A percentile compares a stretch with the other conserved stretches of the same genome.
These are phyloP conservation scores for Salminus brasiliensis DNA, from an alignment of 2,113 vertebrate species.

Conservation along the genomic window DNA sequence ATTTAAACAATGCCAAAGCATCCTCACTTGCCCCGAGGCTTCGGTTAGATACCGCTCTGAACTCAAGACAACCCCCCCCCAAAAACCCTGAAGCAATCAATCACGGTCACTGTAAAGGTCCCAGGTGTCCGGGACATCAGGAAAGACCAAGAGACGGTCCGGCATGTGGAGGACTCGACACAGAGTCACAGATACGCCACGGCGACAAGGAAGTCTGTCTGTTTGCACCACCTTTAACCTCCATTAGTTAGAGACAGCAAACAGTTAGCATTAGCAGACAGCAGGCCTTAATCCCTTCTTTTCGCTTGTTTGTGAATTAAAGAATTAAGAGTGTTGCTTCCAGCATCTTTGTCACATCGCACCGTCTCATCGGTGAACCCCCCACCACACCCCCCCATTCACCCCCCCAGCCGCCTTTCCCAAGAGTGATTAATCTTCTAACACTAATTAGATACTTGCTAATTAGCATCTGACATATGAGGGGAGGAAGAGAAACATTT, in stretches of 20 bases:
- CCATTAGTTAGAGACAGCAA: constrained; percentile 13
- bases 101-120: background rate
- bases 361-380: constrained; percentile 58
- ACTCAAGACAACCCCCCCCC: too few species aligned
- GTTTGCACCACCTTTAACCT: background rate
- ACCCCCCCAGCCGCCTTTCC: constrained; percentile 73
- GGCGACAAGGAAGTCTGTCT: background rate
- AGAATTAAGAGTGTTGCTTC: constrained; percentile 16
- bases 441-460: constrained; percentile 96
- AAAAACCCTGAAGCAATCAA: background rate
- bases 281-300: background rate
- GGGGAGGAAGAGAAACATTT: constrained; percentile 86
- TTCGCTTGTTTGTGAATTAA: constrained; percentile 22
- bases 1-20: background rate
- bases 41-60: background rate
- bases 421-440: constrained; percentile 92
- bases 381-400: constrained; percentile 65
- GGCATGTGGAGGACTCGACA: background rate
- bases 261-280: constrained; percentile 1
- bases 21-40: background rate
- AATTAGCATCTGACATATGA: constrained; percentile 94
- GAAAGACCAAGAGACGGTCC: background rate
- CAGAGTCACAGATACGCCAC: background rate
- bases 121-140: background rate
- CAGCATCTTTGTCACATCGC: constrained; percentile 50